Percentiles rank a stretch among this genome's conserved stretches.
phyloP scores from a whole-genome alignment of 1,140 invertebrate genomes.

The Saccostrea glomerata region DNA sequence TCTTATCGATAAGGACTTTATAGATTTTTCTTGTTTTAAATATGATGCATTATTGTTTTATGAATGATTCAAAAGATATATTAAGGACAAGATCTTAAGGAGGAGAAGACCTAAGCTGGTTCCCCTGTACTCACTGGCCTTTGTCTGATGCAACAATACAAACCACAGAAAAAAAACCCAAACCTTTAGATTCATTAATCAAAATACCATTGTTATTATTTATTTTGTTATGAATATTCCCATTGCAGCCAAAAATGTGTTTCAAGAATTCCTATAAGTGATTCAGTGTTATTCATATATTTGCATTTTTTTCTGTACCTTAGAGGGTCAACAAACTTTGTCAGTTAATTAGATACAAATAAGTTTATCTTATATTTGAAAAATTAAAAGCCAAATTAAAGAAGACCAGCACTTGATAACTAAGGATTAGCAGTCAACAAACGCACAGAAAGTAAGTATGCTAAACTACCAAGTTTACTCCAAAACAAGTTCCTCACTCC shows the following conservation, averaged over 20 bases:
- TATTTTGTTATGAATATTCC: no score
- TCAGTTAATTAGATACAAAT: no score
- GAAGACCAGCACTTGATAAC: no score
- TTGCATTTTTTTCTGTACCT: no score
- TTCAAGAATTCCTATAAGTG: no score
- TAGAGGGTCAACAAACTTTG: no score
- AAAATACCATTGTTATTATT: not conserved
- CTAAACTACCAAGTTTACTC: not conserved
- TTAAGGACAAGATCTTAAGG: not conserved
- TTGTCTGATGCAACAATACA: not conserved
- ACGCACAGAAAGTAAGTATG: not conserved
- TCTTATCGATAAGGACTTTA: no score
- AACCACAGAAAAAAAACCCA: not conserved
- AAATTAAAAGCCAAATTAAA: no score
- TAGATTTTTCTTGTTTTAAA: no score
- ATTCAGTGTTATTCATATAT: no score
- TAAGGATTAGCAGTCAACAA: constrained; percentile 18
- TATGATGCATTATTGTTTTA: not conserved
- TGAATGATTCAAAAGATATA: not conserved
- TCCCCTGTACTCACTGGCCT: not conserved
- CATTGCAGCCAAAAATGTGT: no score
- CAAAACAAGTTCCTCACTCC: not conserved
- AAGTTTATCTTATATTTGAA: no score
- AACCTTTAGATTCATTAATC: not conserved
- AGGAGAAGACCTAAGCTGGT: not conserved